Conservation (phyloP, 1,140 invertebrate species). For the Drosophila azteca region DNA sequence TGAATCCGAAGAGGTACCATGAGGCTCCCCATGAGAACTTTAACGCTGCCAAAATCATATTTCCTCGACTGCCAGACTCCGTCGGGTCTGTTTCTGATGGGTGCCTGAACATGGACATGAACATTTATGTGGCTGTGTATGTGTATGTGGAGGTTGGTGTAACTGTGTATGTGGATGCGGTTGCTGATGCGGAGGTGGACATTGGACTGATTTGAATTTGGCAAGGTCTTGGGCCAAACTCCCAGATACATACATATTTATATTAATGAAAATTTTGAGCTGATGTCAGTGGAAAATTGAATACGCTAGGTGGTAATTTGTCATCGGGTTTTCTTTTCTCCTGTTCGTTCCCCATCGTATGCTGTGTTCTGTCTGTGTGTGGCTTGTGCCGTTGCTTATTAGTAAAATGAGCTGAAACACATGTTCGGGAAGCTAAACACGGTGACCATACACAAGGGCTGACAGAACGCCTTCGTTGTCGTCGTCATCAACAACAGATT, state of each 20-base stretch:
- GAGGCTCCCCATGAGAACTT: conserved; percentile 14
- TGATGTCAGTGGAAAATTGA: conserved; percentile 60
- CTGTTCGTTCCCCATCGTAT: background rate
- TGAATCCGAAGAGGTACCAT: conserved; percentile 12
- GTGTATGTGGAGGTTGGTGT: too few relatives aligned
- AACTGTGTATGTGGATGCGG: too few relatives aligned
- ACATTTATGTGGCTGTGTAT: too few relatives aligned
- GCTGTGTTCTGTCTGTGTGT: background rate
- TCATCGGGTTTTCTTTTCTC: conserved; percentile 52
- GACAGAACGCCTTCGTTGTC: conserved; percentile 29
- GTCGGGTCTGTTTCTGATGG: conserved; percentile 1
- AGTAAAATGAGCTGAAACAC: conserved; percentile 79
- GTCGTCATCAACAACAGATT: conserved; percentile 64
- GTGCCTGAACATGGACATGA: too few relatives aligned
- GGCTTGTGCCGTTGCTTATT: conserved; percentile 54
- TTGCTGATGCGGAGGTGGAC: background rate
- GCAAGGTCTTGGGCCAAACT: conserved; percentile 25
- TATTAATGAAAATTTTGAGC: conserved; percentile 46
- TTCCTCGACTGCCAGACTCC: conserved; percentile 44
- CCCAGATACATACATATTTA: conserved; percentile 8
- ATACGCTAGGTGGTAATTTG: conserved; percentile 64
- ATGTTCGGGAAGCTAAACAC: conserved; percentile 43
- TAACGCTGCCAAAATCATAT: conserved; percentile 36
- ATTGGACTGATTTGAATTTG: conserved; percentile 32
- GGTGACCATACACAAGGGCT: conserved; percentile 14